Base-by-base conservation (phyloP, 2,113 vertebrate species). In the Callospermophilus lateralis region DNA sequence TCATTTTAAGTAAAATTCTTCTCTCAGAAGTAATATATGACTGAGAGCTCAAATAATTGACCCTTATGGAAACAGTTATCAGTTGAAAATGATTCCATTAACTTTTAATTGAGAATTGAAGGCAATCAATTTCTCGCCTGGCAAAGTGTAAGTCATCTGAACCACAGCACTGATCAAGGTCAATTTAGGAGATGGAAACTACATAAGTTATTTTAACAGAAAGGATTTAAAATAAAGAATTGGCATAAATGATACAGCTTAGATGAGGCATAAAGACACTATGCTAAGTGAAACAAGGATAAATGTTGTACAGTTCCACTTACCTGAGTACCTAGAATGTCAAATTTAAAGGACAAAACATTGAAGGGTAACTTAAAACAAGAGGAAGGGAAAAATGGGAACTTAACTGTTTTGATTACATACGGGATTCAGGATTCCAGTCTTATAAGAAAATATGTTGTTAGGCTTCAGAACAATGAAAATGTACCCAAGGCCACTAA, bases 61-160 rank as follows among this genome's bases (percentile, higher is more conserved):
- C 7, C 7, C 39, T 91, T 45, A 20, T 8, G 28, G 42, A 76
- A 53, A 42, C 20, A 93, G 68, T 70, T 81, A 24, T 86, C 72
- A 42, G 37, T 72, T 77, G 34, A 95, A 85, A 86, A 79, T 20
- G 39, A 84, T 76, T 87, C 68, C 77, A 7, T 92, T 93, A 68
- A 51, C 53, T 48, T 85, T 94, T 86, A 22, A 90, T 70, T 78
- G 48, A 92, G 30, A 93, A 45, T 26, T 68, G 12, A 94, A 89
- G 15, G 22, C 22, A 17, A 63, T 80, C 24, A 58, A n/a, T 53
- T 84, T 88, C 65, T 96, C 4, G 1, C 7, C 53, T 61, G 26
- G 24, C 4, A 78, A 94, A 90, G 0, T 30, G 5, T 67, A 26
- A 84, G 5, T 42, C 19, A 48, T 74, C 51, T 19, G 13, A 65